phyloP scores from a whole-genome alignment of 2,113 vertebrate species.

The Rattus rattus region DNA sequence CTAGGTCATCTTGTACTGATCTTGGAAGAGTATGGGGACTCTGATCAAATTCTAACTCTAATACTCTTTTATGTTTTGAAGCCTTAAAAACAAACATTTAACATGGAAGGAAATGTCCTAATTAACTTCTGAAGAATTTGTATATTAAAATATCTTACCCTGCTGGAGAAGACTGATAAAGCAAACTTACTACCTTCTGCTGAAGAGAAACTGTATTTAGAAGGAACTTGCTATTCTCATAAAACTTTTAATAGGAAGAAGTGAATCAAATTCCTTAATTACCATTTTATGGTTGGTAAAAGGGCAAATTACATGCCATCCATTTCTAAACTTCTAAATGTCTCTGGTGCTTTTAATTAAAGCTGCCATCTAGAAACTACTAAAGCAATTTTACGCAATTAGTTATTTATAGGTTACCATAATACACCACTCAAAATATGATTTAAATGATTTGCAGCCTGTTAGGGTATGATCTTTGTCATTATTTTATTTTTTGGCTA shows the following conservation, averaged over 20 bases:
- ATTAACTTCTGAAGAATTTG: constrained; percentile 81
- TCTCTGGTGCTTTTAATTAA: constrained; percentile 90
- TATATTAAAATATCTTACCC: constrained; percentile 76
- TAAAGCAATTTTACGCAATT: constrained; percentile 89
- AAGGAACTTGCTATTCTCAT: constrained; percentile 85
- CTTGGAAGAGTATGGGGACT: constrained; percentile 8
- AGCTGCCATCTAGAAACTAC: constrained; percentile 88
- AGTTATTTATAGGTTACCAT: constrained; percentile 90
- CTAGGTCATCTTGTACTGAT: constrained; percentile 2
- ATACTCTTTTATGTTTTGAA: constrained; percentile 69
- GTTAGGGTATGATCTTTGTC: constrained; percentile 84
- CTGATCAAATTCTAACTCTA: constrained; percentile 64
- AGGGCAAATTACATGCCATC: constrained; percentile 89
- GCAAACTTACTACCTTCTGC: constrained; percentile 82
- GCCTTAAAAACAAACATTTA: constrained; percentile 79
- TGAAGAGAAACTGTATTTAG: constrained; percentile 85
- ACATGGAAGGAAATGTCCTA: constrained; percentile 75
- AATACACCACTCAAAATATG: constrained; percentile 88
- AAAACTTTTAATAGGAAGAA: constrained; percentile 90
- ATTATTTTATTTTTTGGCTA: constrained; percentile 73
- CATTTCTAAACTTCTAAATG: constrained; percentile 89
- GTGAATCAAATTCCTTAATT: constrained; percentile 90
- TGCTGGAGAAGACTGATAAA: constrained; percentile 81
- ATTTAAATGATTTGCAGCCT: constrained; percentile 86
- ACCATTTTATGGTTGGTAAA: constrained; percentile 89